These are phyloP conservation scores for Meles meles DNA, from an alignment of 2,113 vertebrate genomes.

Conservation along the genomic window DNA sequence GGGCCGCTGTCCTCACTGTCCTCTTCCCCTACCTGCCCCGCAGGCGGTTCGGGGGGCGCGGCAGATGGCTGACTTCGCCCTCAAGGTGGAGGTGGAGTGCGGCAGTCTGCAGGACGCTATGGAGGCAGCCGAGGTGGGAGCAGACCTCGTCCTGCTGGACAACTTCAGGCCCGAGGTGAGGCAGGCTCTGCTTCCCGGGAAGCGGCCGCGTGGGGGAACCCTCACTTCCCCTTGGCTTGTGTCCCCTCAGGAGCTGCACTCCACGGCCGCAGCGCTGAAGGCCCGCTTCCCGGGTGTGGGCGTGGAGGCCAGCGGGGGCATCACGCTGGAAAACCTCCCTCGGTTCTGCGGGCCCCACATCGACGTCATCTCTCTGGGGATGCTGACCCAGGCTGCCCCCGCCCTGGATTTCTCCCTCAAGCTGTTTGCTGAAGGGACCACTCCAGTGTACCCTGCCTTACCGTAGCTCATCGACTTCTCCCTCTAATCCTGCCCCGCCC, in stretches of 20 bases:
- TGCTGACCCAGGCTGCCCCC: constrained; percentile 87
- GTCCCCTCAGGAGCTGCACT: constrained; percentile 81
- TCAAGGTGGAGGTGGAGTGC: constrained; percentile 90
- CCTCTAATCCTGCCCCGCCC: too few species aligned
- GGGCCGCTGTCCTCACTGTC: neutral
- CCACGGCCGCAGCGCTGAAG: constrained; percentile 80
- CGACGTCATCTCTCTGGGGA: constrained; percentile 87
- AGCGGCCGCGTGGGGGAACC: fast-evolving
- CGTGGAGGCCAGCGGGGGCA: constrained; percentile 88
- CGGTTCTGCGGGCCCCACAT: constrained; percentile 83
- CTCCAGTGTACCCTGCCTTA: neutral
- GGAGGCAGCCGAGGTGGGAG: constrained; percentile 81
- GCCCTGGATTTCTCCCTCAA: constrained; percentile 90
- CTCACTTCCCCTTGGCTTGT: neutral
- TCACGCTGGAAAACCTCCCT: constrained; percentile 79
- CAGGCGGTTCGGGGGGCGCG: constrained; percentile 81
- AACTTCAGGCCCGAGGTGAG: constrained; percentile 86
- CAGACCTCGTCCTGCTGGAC: constrained; percentile 88
- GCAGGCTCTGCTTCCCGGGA: neutral
- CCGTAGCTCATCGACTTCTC: neutral
- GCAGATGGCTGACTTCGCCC: constrained; percentile 79
- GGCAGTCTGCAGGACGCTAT: constrained; percentile 78
- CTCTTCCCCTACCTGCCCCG: neutral
- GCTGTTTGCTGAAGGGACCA: constrained; percentile 41
- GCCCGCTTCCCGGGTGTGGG: constrained; percentile 76